These are phyloP conservation scores for Helobdella robusta DNA, from an alignment of 2,888 invertebrate species.

Conservation along the genomic window DNA sequence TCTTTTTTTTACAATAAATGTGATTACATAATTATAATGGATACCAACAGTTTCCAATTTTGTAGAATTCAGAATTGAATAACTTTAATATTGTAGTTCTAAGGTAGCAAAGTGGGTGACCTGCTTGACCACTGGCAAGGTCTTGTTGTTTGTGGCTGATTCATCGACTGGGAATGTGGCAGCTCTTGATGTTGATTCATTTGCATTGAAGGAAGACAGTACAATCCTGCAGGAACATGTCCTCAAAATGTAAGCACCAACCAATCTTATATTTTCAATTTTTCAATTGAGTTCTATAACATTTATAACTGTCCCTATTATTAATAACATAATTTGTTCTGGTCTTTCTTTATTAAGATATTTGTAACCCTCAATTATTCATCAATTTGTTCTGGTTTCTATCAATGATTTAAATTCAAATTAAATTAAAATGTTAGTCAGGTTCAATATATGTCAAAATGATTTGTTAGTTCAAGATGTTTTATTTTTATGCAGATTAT, in stretches of 20 bases:
- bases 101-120: conserved; percentile 9
- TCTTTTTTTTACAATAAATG: background rate
- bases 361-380: too few relatives aligned
- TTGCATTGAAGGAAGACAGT: background rate
- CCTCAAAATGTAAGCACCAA: conserved; percentile 14
- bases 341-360: too few relatives aligned
- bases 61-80: background rate
- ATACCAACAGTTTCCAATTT: background rate
- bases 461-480: too few relatives aligned
- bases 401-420: too few relatives aligned
- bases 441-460: too few relatives aligned
- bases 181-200: background rate
- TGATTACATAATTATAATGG: background rate
- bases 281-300: too few relatives aligned
- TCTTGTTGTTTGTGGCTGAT: background rate
- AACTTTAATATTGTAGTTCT: background rate
- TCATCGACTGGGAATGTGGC: background rate
- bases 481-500: too few relatives aligned
- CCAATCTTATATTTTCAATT: too few relatives aligned
- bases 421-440: too few relatives aligned
- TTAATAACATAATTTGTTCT: too few relatives aligned
- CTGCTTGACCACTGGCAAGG: conserved; percentile 1
- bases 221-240: conserved; percentile 17
- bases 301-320: too few relatives aligned
- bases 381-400: too few relatives aligned